phyloP scores from a whole-genome alignment of 2,888 invertebrate genomes.

The Cephus rjabovi region DNA sequence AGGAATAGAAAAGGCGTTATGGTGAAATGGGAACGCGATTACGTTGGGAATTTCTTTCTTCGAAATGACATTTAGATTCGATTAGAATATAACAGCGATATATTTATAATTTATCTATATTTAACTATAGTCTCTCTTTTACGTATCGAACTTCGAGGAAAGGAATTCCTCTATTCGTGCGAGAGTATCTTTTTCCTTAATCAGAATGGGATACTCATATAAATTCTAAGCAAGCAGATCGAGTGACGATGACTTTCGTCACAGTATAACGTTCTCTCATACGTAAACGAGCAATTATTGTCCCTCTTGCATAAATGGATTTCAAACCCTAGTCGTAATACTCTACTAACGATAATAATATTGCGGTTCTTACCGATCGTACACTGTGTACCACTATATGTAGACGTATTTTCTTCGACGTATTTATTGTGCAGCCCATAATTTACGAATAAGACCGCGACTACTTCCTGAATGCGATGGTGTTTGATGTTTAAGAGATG shows the following conservation, averaged over 20 bases:
- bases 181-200: background rate
- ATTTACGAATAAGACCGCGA: background rate
- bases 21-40: background rate
- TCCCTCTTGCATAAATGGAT: background rate
- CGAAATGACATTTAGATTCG: background rate
- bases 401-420: background rate
- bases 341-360: background rate
- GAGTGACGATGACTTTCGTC: background rate
- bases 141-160: background rate
- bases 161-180: background rate
- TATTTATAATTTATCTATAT: background rate
- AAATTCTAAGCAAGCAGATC: background rate
- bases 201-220: background rate
- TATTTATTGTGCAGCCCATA: background rate
- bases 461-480: background rate
- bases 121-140: background rate
- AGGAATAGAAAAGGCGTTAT: background rate
- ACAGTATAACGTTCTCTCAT: background rate
- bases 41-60: background rate
- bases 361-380: background rate
- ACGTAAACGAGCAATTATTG: background rate
- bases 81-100: background rate
- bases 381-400: background rate
- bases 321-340: background rate
- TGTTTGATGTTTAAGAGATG: background rate